A percentile compares a stretch with the other conserved stretches of the same genome.
Conservation (phyloP, 2,797 vertebrate genomes). For the Chanos chanos region DNA sequence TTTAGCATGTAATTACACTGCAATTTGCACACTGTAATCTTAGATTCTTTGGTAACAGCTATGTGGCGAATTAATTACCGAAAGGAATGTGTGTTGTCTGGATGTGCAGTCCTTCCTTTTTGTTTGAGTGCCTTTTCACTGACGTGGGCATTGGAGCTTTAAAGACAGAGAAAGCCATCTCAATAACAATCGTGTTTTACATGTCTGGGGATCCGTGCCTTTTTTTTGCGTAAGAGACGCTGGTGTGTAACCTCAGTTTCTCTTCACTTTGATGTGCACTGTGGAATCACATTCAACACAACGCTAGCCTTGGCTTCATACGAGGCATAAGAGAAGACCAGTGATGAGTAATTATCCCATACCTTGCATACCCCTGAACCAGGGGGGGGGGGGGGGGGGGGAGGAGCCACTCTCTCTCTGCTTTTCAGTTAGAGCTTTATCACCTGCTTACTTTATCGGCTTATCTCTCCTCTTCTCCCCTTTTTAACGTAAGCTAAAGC, state of each 20-base stretch:
- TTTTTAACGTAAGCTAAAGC: conserved; percentile 51
- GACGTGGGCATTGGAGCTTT: background rate
- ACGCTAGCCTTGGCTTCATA: conserved; percentile 37
- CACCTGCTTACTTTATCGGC: conserved; percentile 45
- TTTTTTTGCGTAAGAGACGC: conserved; percentile 26
- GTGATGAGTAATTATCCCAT: conserved; percentile 51
- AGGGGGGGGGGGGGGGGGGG: conserved; percentile 23
- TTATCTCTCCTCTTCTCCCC: conserved; percentile 36
- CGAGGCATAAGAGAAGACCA: conserved; percentile 26
- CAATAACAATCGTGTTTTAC: background rate
- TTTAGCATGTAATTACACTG: conserved; percentile 66
- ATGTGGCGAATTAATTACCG: conserved; percentile 57
- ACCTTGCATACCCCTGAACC: conserved; percentile 22
- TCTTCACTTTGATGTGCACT: conserved; percentile 35
- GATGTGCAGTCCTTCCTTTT: conserved; percentile 28
- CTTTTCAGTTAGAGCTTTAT: conserved; percentile 47
- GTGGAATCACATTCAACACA: conserved; percentile 24
- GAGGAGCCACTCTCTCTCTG: conserved; percentile 1
- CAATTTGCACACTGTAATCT: conserved; percentile 67
- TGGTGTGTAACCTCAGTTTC: conserved; percentile 27
- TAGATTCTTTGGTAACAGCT: conserved; percentile 49
- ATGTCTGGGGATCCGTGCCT: conserved; percentile 24
- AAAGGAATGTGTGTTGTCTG: conserved; percentile 42
- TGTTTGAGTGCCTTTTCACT: conserved; percentile 31
- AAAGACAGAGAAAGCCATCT: background rate